Evolutionary conservation across 2,888 invertebrate genomes (phyloP), one percentile per base, ranked within the genome.

Genomic region (Phyllotreta cruciferae): DNA sequence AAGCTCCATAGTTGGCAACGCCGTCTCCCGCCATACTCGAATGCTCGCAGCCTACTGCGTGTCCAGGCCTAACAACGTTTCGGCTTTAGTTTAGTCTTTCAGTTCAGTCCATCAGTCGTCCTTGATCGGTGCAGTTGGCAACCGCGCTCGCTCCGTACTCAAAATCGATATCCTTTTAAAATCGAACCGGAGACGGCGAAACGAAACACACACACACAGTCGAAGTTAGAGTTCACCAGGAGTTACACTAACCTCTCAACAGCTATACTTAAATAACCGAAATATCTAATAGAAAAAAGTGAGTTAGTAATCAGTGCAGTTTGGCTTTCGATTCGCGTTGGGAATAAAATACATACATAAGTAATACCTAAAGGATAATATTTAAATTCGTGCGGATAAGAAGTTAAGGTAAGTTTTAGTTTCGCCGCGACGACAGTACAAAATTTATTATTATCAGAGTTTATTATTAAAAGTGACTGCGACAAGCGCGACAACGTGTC

Each of bases 71-170:
- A 67, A n/a, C n/a, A 67, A 64, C 55, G 65, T 65, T 54, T 49
- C 60, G 61, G 63, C 66, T 60, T 65, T 60, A 60, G 63, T 69
- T 66, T 65, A 66, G 68, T 66, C 66, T 65, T 65, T 65, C 24
- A 24, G 24, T 24, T 24, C 24, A 69, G 69, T 67, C 64, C 42
- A 66, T 50, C 61, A 64, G 64, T 64, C 54, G 64, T 61, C 41
- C 49, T 47, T 56, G 45, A 14, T 57, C 42, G 11, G 57, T 49
- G 47, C 9, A 42, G 64, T 64, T 61, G 64, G 63, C 54, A 63
- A 47, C 63, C 53, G 63, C 58, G 60, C 34, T 36, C 34, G 54
- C 14, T 63, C 57, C 61, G 56, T 10, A 54, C 14, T 63, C 57
- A 61, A 56, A 64, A 61, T 64, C 64, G 61, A 64, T 64, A 64